A percentile compares a stretch with the other conserved stretches of the same genome.
These are phyloP conservation scores for Antrozous pallidus DNA, from an alignment of 2,797 vertebrate species.

Conservation along the genomic window DNA sequence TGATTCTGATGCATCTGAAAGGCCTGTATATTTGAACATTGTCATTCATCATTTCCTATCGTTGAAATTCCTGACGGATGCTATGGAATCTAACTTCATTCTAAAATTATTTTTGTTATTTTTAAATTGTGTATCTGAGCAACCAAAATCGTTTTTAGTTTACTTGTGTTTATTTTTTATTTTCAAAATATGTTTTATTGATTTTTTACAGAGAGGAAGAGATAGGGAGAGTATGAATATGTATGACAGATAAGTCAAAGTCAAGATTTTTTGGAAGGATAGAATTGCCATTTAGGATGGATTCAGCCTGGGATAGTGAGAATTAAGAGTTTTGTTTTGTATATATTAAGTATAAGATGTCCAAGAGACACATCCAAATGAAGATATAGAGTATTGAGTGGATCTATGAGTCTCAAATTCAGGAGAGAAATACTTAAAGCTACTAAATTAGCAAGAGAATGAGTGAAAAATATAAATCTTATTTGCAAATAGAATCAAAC, in stretches of 20 bases:
- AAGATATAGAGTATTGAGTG: neutral
- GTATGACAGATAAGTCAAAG: neutral
- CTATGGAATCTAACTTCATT: constrained; percentile 41
- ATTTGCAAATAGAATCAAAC: neutral
- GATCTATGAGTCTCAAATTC: neutral
- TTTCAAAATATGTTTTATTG: too few relatives aligned
- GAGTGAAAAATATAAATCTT: neutral
- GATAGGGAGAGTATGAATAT: too few relatives aligned
- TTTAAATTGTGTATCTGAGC: neutral
- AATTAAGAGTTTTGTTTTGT: neutral
- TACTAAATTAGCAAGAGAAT: neutral
- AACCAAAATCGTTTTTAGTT: neutral
- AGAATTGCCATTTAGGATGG: neutral
- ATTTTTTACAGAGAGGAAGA: too few relatives aligned
- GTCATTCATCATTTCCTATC: constrained; percentile 29
- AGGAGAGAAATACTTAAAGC: neutral
- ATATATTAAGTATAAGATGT: neutral
- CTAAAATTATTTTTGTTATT: constrained; percentile 54
- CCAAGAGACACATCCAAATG: neutral
- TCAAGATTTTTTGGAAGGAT: neutral
- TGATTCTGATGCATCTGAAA: constrained; percentile 38
- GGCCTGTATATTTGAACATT: neutral
- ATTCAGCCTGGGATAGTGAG: neutral
- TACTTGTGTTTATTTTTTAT: neutral
- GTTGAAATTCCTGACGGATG: constrained; percentile 49